These are phyloP conservation scores for Drosophila nr. fundita DNA, from an alignment of 2,888 invertebrate genomes.

Conservation along the genomic window DNA sequence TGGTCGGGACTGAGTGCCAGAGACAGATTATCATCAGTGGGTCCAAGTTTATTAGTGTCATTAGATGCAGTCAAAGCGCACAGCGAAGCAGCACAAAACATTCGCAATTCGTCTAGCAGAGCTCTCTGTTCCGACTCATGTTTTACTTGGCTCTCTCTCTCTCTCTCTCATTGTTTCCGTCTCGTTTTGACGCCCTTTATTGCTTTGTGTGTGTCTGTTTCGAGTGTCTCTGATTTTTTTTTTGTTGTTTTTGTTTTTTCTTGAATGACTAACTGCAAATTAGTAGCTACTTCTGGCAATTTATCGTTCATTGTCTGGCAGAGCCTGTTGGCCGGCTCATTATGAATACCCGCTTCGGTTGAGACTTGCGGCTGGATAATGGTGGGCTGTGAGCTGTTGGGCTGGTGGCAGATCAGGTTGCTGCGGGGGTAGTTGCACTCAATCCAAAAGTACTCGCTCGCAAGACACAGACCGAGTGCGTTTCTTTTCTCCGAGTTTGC, in stretches of 20 bases:
- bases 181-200: slow-evolving; percentile 17
- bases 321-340: slow-evolving; percentile 55
- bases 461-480: neutral
- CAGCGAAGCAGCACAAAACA: slow-evolving; percentile 59
- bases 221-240: slow-evolving; percentile 28
- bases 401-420: neutral
- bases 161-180: neutral
- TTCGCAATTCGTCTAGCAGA: slow-evolving; percentile 38
- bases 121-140: neutral
- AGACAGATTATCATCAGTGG: slow-evolving; percentile 78
- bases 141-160: neutral
- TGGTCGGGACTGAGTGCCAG: slow-evolving; percentile 51
- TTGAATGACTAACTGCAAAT: slow-evolving; percentile 72
- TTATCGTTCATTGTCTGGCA: slow-evolving; percentile 65
- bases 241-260: slow-evolving; percentile 27
- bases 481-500: slow-evolving; percentile 11
- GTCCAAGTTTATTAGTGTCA: slow-evolving; percentile 76
- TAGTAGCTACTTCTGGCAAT: slow-evolving; percentile 77
- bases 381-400: neutral
- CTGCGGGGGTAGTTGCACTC: neutral
- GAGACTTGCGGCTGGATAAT: neutral
- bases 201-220: slow-evolving; percentile 34
- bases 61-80: slow-evolving; percentile 77
- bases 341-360: slow-evolving; percentile 48
- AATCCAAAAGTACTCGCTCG: slow-evolving; percentile 30